These are phyloP conservation scores for Eupithecia centaureata DNA, from an alignment of 2,888 invertebrate species.

Conservation along the genomic window DNA sequence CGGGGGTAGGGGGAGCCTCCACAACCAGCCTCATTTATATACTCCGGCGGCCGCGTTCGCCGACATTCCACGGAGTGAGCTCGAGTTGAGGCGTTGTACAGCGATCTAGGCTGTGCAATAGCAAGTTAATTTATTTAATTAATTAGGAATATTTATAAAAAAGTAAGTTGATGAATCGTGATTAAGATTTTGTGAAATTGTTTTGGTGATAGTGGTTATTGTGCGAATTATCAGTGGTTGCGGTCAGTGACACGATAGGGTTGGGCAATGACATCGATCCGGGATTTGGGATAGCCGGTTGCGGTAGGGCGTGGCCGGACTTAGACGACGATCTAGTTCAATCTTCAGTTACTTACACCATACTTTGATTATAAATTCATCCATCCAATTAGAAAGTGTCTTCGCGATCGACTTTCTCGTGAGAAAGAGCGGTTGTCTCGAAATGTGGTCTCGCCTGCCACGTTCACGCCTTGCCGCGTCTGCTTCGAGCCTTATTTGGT, in stretches of 20 bases:
- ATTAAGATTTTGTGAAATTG: constrained; percentile 54
- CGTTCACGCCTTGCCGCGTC: constrained; percentile 63
- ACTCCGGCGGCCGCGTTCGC: constrained; percentile 77
- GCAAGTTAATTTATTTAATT: constrained; percentile 82
- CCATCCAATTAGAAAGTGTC: constrained; percentile 62
- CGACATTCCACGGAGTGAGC: constrained; percentile 82
- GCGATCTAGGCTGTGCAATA: constrained; percentile 82
- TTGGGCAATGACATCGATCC: constrained; percentile 60
- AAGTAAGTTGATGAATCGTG: constrained; percentile 75
- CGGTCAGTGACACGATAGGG: constrained; percentile 77
- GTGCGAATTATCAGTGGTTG: constrained; percentile 69
- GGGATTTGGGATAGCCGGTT: constrained; percentile 72
- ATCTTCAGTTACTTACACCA: constrained; percentile 13
- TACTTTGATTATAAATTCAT: constrained; percentile 33
- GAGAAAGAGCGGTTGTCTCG: constrained; percentile 52
- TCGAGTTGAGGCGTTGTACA: constrained; percentile 79
- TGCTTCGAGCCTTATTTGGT: constrained; percentile 74
- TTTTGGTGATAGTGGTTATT: constrained; percentile 59
- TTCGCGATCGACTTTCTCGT: constrained; percentile 64
- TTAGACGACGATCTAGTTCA: constrained; percentile 29
- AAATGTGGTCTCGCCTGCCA: constrained; percentile 67
- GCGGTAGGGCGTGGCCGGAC: constrained; percentile 83
- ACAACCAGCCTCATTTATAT: constrained; percentile 84
- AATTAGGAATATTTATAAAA: constrained; percentile 81
- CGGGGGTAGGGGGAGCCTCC: constrained; percentile 81